phyloP scores from a whole-genome alignment of 2,888 invertebrate genomes.

The Acanthococcus lagerstroemiae region DNA sequence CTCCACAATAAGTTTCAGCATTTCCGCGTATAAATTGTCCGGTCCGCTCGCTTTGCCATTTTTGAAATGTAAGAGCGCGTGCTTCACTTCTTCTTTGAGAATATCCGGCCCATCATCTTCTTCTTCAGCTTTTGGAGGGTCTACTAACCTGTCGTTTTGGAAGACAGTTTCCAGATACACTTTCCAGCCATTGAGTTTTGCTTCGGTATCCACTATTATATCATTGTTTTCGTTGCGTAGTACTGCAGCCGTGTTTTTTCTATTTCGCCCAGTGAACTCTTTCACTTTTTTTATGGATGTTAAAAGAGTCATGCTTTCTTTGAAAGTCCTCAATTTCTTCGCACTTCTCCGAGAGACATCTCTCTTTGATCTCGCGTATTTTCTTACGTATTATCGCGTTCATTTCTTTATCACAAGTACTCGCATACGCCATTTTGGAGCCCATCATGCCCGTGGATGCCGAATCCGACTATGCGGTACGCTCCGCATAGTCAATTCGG shows the following conservation, averaged over 20 bases:
- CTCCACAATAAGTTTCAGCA: not conserved
- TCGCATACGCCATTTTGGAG: no score
- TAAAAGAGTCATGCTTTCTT: not conserved
- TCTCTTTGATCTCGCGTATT: not conserved
- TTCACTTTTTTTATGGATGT: not conserved
- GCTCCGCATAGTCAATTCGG: no score
- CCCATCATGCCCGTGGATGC: no score
- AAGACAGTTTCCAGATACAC: not conserved
- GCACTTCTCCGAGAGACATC: not conserved
- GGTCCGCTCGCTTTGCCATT: not conserved
- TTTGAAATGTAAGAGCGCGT: not conserved
- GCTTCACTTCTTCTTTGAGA: not conserved
- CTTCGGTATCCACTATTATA: not conserved
- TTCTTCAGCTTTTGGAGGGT: not conserved
- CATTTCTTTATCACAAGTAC: not conserved
- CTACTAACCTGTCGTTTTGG: not conserved
- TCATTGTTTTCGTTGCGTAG: not conserved
- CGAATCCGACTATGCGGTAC: no score
- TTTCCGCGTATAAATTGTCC: not conserved
- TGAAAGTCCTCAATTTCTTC: not conserved
- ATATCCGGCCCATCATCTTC: slow-evolving; percentile 1
- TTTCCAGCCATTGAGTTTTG: not conserved
- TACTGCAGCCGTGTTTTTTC: not conserved
- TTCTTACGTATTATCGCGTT: not conserved
- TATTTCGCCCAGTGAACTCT: not conserved